Evolutionary conservation across 2,888 invertebrate genomes (phyloP).

Genomic region (Heliconius cydno): DNA sequence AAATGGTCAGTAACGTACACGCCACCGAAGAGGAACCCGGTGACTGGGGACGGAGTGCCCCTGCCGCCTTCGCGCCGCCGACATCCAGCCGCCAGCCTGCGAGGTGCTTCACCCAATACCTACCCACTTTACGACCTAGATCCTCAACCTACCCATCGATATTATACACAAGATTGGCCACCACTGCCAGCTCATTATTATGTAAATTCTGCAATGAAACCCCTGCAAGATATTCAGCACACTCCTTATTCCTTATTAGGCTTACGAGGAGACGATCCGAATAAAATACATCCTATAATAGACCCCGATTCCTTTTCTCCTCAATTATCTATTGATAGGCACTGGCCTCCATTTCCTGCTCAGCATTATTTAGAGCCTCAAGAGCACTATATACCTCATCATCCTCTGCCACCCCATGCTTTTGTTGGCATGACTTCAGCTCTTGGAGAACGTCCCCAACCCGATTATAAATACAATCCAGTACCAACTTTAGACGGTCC

Average conservation of each 20-base stretch:
- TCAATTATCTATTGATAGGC: slow-evolving; percentile 68
- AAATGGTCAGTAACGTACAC: slow-evolving; percentile 78
- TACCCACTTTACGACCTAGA: slow-evolving; percentile 54
- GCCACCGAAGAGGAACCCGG: slow-evolving; percentile 85
- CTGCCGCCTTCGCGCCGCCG: slow-evolving; percentile 80
- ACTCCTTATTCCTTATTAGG: slow-evolving; percentile 76
- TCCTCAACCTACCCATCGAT: slow-evolving; percentile 75
- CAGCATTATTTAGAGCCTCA: slow-evolving; percentile 74
- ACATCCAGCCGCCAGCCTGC: slow-evolving; percentile 76
- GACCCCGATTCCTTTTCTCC: slow-evolving; percentile 73
- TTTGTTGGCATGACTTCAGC: slow-evolving; percentile 77
- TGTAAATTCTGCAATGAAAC: slow-evolving; percentile 70
- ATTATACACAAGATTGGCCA: slow-evolving; percentile 72
- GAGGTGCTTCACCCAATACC: slow-evolving; percentile 73
- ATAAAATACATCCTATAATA: slow-evolving; percentile 64
- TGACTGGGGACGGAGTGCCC: slow-evolving; percentile 85
- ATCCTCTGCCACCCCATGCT: slow-evolving; percentile 73
- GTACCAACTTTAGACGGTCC: slow-evolving; percentile 71
- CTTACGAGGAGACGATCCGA: slow-evolving; percentile 70
- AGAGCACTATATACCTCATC: slow-evolving; percentile 65
- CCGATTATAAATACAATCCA: slow-evolving; percentile 74
- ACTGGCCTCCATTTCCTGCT: slow-evolving; percentile 78
- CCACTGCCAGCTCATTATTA: slow-evolving; percentile 75
- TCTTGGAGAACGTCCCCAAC: slow-evolving; percentile 70
- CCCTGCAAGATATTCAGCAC: slow-evolving; percentile 58